Evolutionary conservation across 2,797 vertebrate genomes (phyloP), one percentile per base, ranked within the genome.

Genomic region (Sternarchorhynchus goeldii): DNA sequence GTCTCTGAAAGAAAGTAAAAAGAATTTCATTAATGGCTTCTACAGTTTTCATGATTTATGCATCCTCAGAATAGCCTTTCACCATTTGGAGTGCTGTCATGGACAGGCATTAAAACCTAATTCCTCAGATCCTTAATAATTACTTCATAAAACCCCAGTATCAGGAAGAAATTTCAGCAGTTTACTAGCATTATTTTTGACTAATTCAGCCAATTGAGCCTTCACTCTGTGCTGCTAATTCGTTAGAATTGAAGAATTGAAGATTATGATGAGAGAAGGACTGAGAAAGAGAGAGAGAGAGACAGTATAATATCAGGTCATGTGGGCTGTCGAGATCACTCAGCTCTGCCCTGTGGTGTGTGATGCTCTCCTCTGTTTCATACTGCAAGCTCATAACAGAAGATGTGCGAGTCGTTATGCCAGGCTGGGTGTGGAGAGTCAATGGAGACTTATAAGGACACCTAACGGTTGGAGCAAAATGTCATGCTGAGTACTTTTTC

Each of bases 341-440:
- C 82, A 80, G 79, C 80, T 36, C 70, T 87, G 82, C 83, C n/a
- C 76, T 57, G 45, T 77, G 78, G 65, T 57, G 65, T 73, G 73
- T 77, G 83, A 73, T 77, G 69, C 63, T 85, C 85, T 77, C 82
- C 85, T 86, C 83, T 73, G 73, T 79, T 77, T 77, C 75, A 73
- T 77, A 65, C 71, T 83, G 63, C 58, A 50, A 50, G 7, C 73
- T 78, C 86, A 82, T 86, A 86, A 86, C 80, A 56, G 66, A 45
- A 86, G 88, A 90, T 91, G 90, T 89, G 88, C 86, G 86, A 88
- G 86, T 79, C 75, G 87, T 90, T 89, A 90, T 83, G 81, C 34
- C 10, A 76, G 75, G 56, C 85, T 62, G 77, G 73, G 50, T 80
- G 57, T 56, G 45, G 64, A 81, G 81, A 66, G 73, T 71, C 50